phyloP scores from a whole-genome alignment of 1,140 invertebrate species.

The Diuraphis noxia region DNA sequence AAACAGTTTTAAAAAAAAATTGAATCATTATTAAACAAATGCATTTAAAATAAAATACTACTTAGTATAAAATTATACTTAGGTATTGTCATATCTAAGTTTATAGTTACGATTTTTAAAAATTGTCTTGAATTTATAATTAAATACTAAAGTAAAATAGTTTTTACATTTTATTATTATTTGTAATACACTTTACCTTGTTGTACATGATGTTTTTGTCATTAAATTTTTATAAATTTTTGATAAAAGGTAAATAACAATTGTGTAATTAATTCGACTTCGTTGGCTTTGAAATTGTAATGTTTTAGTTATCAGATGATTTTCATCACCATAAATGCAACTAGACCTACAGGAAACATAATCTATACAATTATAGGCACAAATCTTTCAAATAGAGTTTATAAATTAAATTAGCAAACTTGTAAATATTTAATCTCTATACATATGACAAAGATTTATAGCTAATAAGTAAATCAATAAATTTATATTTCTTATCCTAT shows the following conservation, averaged over 20 bases:
- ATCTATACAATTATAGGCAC: background rate
- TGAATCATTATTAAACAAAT: background rate
- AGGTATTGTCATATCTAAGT: no score
- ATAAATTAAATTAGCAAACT: background rate
- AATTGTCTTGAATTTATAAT: no score
- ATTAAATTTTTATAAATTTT: slow-evolving; percentile 55
- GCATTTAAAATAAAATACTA: background rate
- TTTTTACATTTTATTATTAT: background rate
- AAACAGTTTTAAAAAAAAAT: no score
- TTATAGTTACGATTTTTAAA: no score
- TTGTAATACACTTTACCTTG: slow-evolving; percentile 44
- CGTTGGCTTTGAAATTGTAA: slow-evolving; percentile 35
- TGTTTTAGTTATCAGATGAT: background rate
- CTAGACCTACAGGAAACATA: background rate
- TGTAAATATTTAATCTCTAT: background rate
- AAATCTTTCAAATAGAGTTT: background rate
- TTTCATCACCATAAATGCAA: background rate
- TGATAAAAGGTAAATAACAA: slow-evolving; percentile 55
- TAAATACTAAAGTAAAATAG: background rate
- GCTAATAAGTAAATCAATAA: background rate
- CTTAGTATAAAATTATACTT: background rate
- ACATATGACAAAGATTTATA: no score
- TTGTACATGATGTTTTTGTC: slow-evolving; percentile 40
- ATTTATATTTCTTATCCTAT: background rate
- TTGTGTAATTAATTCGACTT: slow-evolving; percentile 50